These are phyloP conservation scores for Melangyna quadrimaculata DNA, from an alignment of 2,888 invertebrate genomes.

Conservation along the genomic window DNA sequence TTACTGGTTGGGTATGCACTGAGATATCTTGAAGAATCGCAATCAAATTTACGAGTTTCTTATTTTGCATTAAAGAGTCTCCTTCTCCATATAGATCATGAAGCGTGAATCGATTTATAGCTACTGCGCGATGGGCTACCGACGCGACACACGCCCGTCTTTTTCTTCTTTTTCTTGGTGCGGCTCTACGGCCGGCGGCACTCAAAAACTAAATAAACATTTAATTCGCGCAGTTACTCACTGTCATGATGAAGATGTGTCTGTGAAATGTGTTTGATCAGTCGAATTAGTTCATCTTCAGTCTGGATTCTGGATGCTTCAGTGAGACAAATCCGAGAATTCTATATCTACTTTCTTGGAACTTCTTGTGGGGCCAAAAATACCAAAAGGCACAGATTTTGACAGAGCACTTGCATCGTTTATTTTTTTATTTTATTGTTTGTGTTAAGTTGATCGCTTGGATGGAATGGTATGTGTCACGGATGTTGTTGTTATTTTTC, in stretches of 20 bases:
- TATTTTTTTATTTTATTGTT: not conserved
- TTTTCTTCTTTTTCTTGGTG: not conserved
- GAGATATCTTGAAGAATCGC: not conserved
- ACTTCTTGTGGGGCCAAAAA: conserved; percentile 31
- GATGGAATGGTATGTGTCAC: conserved; percentile 31
- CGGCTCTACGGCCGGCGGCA: not conserved
- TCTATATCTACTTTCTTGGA: not conserved
- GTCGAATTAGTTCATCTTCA: conserved; percentile 29
- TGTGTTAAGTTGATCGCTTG: not conserved
- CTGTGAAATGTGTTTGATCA: conserved; percentile 43
- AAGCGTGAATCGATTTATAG: conserved; percentile 30
- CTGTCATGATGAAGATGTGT: conserved; percentile 28
- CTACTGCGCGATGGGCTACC: not conserved
- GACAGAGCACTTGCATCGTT: not conserved
- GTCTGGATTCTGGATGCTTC: no score
- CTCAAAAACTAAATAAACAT: conserved; percentile 20
- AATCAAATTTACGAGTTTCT: conserved; percentile 26
- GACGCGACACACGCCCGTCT: not conserved
- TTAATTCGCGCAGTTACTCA: conserved; percentile 35
- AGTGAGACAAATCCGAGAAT: not conserved
- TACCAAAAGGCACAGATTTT: conserved; percentile 13
- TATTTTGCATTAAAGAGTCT: not conserved
- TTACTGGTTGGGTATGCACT: not conserved
- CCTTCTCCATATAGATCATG: conserved; percentile 17
- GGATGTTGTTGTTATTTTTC: conserved; percentile 19